phyloP scores from a whole-genome alignment of 2,888 invertebrate species.

The Formica aserva region DNA sequence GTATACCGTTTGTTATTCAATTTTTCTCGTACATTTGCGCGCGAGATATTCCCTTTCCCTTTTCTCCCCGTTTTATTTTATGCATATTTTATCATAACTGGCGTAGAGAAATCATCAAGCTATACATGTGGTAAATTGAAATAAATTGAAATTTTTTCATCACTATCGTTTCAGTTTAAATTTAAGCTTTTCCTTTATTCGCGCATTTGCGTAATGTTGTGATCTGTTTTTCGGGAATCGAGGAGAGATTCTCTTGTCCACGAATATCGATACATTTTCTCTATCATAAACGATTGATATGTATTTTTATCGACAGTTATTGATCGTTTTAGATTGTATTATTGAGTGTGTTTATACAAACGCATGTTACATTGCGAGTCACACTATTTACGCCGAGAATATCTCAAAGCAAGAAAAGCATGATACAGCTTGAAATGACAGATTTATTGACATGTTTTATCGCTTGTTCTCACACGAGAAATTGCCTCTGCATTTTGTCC shows the following conservation, averaged over 20 bases:
- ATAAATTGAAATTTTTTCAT: conserved; percentile 24
- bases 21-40: conserved; percentile 45
- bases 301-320: conserved; percentile 36
- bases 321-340: conserved; percentile 1
- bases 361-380: conserved; percentile 22
- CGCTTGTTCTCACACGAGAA: conserved; percentile 36
- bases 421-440: conserved; percentile 26
- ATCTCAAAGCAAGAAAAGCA: not conserved
- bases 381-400: conserved; percentile 9
- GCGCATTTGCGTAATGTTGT: not conserved
- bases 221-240: conserved; percentile 13
- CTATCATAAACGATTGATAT: conserved; percentile 8
- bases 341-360: conserved; percentile 41
- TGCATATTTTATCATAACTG: conserved; percentile 26
- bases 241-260: not conserved
- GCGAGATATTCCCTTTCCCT: not conserved
- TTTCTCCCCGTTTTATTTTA: conserved; percentile 18
- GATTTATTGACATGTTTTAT: conserved; percentile 47
- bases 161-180: conserved; percentile 14
- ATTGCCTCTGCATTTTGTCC: conserved; percentile 31
- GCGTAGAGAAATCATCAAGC: not conserved
- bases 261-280: conserved; percentile 35
- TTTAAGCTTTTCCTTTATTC: not conserved
- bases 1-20: conserved; percentile 57
- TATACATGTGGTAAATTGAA: not conserved